A percentile compares a stretch with the other conserved stretches of the same genome.
phyloP scores from a whole-genome alignment of 2,113 vertebrate species.

The crab-eating macaque (Macaca fascicularis) region DNA sequence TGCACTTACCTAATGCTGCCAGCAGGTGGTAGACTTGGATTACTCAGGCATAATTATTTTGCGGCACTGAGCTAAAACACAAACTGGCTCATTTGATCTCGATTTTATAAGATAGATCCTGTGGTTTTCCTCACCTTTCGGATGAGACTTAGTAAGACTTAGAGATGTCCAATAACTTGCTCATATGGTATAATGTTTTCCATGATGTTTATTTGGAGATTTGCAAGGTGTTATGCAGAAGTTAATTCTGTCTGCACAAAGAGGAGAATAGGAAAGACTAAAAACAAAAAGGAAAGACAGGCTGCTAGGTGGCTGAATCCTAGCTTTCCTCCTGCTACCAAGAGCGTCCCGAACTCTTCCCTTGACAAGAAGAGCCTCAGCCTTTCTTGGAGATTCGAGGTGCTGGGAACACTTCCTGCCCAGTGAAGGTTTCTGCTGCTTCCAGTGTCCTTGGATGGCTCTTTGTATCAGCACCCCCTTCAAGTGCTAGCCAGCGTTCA shows the following conservation, averaged over 20 bases:
- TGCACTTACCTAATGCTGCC: constrained; percentile 42
- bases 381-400: background rate
- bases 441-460: background rate
- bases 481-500: background rate
- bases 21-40: constrained; percentile 43
- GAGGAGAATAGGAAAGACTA: background rate
- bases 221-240: background rate
- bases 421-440: background rate
- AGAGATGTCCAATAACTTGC: background rate
- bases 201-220: background rate
- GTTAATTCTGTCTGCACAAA: background rate
- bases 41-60: background rate
- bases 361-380: background rate
- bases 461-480: background rate
- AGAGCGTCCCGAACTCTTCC: background rate
- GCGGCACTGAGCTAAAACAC: background rate
- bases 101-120: background rate
- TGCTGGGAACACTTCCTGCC: background rate
- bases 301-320: background rate
- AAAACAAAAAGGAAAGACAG: background rate
- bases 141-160: background rate
- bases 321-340: background rate
- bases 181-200: background rate
- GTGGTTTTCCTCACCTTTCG: background rate
- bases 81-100: background rate